A percentile compares a stretch with the other conserved stretches of the same genome.
phyloP scores from a whole-genome alignment of 2,113 vertebrate species.

The Pardalotus punctatus region DNA sequence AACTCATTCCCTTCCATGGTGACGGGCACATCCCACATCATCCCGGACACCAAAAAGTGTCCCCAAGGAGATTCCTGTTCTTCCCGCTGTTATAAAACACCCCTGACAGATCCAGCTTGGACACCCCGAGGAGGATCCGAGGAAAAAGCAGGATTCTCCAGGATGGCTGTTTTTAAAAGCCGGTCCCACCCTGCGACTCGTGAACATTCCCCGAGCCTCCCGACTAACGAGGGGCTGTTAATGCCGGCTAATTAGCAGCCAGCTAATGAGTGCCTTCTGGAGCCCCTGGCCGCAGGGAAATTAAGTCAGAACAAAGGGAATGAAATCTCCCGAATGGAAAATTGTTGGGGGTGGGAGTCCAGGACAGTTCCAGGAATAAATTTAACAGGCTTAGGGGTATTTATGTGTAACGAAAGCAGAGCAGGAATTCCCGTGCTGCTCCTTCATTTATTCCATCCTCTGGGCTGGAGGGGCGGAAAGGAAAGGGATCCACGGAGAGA shows the following conservation, averaged over 20 bases:
- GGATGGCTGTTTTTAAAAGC: background rate
- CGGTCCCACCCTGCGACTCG: background rate
- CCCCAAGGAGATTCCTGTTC: background rate
- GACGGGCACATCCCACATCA: background rate
- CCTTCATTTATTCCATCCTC: conserved; percentile 33
- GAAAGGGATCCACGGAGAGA: background rate
- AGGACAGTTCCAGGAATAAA: conserved; percentile 57
- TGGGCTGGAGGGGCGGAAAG: background rate
- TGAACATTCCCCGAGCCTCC: background rate
- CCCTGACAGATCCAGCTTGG: background rate
- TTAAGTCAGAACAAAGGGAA: conserved; percentile 54
- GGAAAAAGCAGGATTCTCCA: background rate
- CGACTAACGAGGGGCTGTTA: background rate
- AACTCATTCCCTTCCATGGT: background rate
- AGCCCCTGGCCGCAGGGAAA: conserved; percentile 16
- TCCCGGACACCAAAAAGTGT: background rate
- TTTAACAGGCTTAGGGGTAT: conserved; percentile 12
- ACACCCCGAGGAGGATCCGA: background rate
- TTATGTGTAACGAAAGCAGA: background rate
- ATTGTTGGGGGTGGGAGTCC: background rate
- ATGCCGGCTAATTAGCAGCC: conserved; percentile 60
- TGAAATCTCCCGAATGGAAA: conserved; percentile 25
- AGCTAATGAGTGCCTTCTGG: background rate
- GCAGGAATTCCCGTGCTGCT: background rate
- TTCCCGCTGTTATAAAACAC: background rate